Conservation (phyloP, 2,797 vertebrate genomes). For the Centroberyx gerrardi region DNA sequence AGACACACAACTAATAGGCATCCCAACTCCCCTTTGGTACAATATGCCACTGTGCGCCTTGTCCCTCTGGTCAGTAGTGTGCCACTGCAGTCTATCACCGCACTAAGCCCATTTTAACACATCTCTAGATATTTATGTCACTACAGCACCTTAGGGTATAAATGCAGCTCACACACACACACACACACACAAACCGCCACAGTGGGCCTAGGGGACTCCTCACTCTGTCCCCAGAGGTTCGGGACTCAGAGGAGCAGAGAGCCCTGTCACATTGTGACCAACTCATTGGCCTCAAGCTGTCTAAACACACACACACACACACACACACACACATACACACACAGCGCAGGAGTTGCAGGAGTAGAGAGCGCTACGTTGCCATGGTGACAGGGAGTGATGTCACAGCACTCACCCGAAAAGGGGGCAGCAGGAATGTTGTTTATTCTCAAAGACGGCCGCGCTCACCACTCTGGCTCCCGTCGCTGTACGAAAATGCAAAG, state of each 20-base stretch:
- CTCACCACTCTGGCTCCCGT: slow-evolving; percentile 27
- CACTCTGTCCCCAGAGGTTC: slow-evolving; percentile 56
- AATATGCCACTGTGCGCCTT: background rate
- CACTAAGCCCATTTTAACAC: slow-evolving; percentile 61
- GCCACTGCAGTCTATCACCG: slow-evolving; percentile 41
- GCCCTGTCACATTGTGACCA: slow-evolving; percentile 72
- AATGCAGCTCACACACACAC: slow-evolving; percentile 21
- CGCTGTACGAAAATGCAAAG: slow-evolving; percentile 57
- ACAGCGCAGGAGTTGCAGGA: slow-evolving; percentile 53
- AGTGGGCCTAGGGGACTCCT: slow-evolving; percentile 33
- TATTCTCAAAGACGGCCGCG: slow-evolving; percentile 60
- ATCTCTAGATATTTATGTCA: slow-evolving; percentile 69
- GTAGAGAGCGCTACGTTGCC: slow-evolving; percentile 70
- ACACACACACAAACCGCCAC: slow-evolving; percentile 40
- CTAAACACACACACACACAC: slow-evolving; percentile 49
- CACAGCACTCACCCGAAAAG: slow-evolving; percentile 63
- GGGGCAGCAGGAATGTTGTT: slow-evolving; percentile 60
- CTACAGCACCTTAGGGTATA: slow-evolving; percentile 19
- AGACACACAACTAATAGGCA: slow-evolving; percentile 9
- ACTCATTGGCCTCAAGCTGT: slow-evolving; percentile 70
- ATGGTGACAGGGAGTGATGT: slow-evolving; percentile 78
- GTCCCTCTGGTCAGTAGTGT: slow-evolving; percentile 34
- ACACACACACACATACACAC: slow-evolving; percentile 29
- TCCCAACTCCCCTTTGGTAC: background rate
- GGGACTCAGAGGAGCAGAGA: slow-evolving; percentile 60